Base-by-base conservation (phyloP, 2,113 vertebrate species). In the Otolemur garnettii region DNA sequence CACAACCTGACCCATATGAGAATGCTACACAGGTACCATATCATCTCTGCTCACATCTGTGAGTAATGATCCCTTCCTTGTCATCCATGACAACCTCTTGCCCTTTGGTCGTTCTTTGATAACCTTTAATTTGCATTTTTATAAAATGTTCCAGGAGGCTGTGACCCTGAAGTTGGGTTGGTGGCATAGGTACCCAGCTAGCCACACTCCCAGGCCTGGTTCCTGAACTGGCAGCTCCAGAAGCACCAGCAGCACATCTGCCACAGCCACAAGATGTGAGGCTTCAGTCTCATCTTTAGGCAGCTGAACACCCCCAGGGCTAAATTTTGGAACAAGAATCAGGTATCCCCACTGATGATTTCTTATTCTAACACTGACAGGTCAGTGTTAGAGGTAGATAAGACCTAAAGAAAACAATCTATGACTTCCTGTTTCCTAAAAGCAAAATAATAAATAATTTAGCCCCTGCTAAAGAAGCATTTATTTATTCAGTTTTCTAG, bases 281-380 rank as follows among this genome's bases (percentile, higher is more conserved):
- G 99, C 22, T 99, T 99, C 96, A 98, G 99, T 33, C 97, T 98
- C 50, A 99, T 99, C 81, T 99, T 99, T 96, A 99, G 98, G 94
- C 98, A 99, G 90, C 98, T 99, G 15, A 99, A 99, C 5, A 99
- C 99, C 74, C 99, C 98, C 10, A 99, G 99, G 50, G 99, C 99
- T 99, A 96, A 98, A 99, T 99, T 97, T 98, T 98, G 38, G 98
- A 99, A 69, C 97, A 98, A 24, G 99, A 99, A 88, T 99, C 99
- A 90, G 98, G 99, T 71, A 98, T 97, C 90, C 99, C 99, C 93
- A 96, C 98, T 82, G 99, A 99, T 96, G 98, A 99, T 77, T 92
- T 50, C 45, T 50, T 50, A 50, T 50, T 50, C 45, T 50, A 50
- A 96, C 95, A 99, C 99, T 74, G 99, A 50, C 45, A 50, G 99